phyloP scores from a whole-genome alignment of 2,888 invertebrate species.

The Thera britannica region DNA sequence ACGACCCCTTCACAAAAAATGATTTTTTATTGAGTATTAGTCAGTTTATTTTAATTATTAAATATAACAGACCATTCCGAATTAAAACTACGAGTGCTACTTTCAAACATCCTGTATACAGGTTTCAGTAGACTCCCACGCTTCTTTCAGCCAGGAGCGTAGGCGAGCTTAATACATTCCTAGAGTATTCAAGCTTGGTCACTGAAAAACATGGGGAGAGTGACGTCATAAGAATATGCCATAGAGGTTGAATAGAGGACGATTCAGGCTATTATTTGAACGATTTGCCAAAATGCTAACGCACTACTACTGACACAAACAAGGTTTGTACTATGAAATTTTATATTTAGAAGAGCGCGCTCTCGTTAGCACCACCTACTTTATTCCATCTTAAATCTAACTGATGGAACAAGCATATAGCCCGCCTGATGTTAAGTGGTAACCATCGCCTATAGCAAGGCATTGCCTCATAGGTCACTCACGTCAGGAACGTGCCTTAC shows the following conservation, averaged over 20 bases:
- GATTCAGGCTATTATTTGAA: constrained; percentile 13
- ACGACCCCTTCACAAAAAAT: too few relatives aligned
- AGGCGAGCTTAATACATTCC: constrained; percentile 59
- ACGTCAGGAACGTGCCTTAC: too few relatives aligned
- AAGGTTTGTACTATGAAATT: not conserved
- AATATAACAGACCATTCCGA: too few relatives aligned
- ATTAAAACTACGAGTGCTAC: too few relatives aligned
- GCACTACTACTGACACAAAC: not conserved
- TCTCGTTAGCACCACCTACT: too few relatives aligned
- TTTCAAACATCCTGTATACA: constrained; percentile 48
- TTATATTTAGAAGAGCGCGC: not conserved
- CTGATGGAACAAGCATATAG: too few relatives aligned
- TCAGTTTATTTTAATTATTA: too few relatives aligned
- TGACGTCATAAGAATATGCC: constrained; percentile 45
- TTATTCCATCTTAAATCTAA: too few relatives aligned
- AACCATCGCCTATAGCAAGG: too few relatives aligned
- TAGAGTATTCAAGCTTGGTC: constrained; percentile 60
- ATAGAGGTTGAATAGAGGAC: constrained; percentile 38
- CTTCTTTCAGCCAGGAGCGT: constrained; percentile 52
- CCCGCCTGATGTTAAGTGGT: too few relatives aligned
- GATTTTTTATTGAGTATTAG: too few relatives aligned
- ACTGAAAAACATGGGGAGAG: constrained; percentile 47
- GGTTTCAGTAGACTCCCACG: constrained; percentile 55
- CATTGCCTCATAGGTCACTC: too few relatives aligned
- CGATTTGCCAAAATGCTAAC: not conserved